Evolutionary conservation across 92 coral and sea anemone genomes (phyloP).

Genomic region (Umimayanthus kanabou): DNA sequence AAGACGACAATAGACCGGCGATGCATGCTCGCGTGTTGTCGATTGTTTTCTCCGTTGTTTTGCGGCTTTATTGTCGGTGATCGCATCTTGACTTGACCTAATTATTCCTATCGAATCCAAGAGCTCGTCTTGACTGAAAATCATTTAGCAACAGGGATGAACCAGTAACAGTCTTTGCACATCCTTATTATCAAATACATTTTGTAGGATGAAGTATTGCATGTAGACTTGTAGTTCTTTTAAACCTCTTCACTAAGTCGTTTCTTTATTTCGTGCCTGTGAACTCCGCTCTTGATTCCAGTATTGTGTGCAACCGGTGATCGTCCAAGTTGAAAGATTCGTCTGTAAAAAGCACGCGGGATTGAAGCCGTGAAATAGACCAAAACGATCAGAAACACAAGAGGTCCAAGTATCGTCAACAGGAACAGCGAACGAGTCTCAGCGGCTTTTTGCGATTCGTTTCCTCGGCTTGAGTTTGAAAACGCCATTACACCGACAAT

Average conservation of each 20-base stretch:
- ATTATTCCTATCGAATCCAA: too few relatives aligned
- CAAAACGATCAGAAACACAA: background rate
- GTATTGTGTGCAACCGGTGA: background rate
- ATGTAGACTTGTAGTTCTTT: background rate
- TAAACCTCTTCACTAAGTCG: background rate
- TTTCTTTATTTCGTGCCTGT: background rate
- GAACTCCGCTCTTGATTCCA: slow-evolving; percentile 8
- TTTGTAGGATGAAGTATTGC: background rate
- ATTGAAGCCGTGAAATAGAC: background rate
- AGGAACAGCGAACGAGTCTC: background rate
- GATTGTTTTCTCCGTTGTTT: too few relatives aligned
- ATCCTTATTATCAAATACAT: background rate
- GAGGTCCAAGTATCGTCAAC: slow-evolving; percentile 22
- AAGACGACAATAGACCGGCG: too few relatives aligned
- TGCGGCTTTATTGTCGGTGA: too few relatives aligned
- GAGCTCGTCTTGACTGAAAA: too few relatives aligned
- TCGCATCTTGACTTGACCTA: too few relatives aligned
- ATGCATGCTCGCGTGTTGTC: too few relatives aligned
- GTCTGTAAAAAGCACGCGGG: background rate
- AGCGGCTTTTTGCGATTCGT: background rate
- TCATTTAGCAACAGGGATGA: background rate
- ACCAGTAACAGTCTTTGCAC: background rate
- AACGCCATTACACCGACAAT: background rate
- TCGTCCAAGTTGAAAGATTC: background rate
- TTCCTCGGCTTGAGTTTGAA: background rate